phyloP scores from a whole-genome alignment of 2,113 vertebrate genomes.

The Neolamprologus fasciatus region DNA sequence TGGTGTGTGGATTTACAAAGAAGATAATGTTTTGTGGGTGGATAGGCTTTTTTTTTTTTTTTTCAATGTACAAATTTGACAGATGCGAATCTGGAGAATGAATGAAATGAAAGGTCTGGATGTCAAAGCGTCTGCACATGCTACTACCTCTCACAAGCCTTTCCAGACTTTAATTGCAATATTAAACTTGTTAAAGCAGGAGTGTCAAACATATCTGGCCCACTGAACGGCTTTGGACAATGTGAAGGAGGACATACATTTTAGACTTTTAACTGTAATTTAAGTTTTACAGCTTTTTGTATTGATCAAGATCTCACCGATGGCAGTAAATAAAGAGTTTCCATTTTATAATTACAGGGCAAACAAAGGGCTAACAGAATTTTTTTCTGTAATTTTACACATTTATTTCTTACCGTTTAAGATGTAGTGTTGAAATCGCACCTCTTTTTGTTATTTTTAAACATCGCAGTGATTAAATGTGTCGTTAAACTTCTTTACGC shows the following conservation, averaged over 20 bases:
- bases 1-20: neutral
- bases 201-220: neutral
- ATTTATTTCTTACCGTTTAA: neutral
- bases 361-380: neutral
- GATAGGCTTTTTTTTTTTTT: neutral
- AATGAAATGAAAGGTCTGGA: neutral
- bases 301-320: neutral
- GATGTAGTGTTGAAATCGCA: neutral
- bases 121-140: neutral
- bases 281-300: neutral
- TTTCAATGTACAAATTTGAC: neutral
- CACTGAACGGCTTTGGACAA: neutral
- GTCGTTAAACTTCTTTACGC: neutral
- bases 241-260: neutral
- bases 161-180: neutral
- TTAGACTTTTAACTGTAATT: neutral
- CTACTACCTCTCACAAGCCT: neutral
- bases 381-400: neutral
- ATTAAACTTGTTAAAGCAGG: neutral
- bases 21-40: neutral
- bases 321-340: neutral
- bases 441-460: neutral
- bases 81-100: neutral
- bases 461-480: neutral
- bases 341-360: neutral